These are phyloP conservation scores for Gila orcuttii DNA, from an alignment of 2,113 vertebrate genomes.

Conservation along the genomic window DNA sequence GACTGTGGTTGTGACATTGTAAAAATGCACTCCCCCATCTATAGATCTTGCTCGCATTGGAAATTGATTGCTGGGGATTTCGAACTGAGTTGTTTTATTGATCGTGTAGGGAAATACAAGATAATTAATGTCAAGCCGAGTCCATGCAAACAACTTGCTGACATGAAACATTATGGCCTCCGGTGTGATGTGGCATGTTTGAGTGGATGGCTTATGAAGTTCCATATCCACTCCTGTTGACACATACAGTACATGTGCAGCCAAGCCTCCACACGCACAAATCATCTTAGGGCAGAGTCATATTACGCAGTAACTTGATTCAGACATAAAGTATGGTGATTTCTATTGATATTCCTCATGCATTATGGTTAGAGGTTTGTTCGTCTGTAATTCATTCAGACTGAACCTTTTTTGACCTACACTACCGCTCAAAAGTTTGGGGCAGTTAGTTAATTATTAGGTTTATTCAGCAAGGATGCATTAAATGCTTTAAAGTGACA, in stretches of 20 bases:
- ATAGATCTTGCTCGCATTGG: constrained; percentile 38
- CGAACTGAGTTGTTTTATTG: constrained; percentile 62
- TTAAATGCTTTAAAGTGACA: not conserved
- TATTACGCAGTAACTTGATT: not conserved
- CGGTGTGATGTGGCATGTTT: constrained; percentile 60
- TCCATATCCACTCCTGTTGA: constrained; percentile 33
- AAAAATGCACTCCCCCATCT: constrained; percentile 43
- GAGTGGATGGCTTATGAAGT: constrained; percentile 64
- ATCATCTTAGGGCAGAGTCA: not conserved
- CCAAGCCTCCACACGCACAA: not conserved
- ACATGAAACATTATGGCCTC: constrained; percentile 54
- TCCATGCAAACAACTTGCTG: constrained; percentile 41
- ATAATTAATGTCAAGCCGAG: constrained; percentile 62
- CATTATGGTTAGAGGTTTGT: not conserved
- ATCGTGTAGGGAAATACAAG: constrained; percentile 50
- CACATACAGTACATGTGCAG: constrained; percentile 1
- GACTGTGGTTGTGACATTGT: constrained; percentile 19
- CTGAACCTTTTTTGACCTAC: not conserved
- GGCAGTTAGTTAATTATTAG: not conserved
- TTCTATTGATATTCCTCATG: not conserved
- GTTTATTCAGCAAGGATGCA: not conserved
- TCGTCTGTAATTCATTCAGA: not conserved
- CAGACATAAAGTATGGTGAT: not conserved
- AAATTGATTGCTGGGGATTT: constrained; percentile 58
- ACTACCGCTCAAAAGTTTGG: not conserved